Conservation (phyloP, 2,797 vertebrate species). For the Leptodactylus fallax region DNA sequence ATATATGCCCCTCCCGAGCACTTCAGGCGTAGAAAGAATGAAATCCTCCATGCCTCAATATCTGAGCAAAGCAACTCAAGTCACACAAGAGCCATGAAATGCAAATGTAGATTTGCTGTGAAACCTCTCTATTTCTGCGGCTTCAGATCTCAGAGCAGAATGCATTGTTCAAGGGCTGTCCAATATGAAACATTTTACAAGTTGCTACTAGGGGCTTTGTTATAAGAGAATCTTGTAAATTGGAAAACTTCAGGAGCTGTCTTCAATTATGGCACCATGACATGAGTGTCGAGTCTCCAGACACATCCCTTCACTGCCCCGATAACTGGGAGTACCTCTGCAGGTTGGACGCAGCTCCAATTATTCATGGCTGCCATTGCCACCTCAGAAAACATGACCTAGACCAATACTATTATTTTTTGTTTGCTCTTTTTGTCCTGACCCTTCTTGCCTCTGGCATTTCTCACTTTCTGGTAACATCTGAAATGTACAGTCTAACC, state of each 20-base stretch:
- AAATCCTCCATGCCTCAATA: background rate
- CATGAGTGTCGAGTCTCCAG: background rate
- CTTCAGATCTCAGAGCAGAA: constrained; percentile 20
- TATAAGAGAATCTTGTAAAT: constrained; percentile 10
- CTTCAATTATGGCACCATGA: constrained; percentile 3
- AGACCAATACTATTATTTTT: background rate
- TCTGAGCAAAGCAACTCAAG: background rate
- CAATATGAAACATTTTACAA: constrained; percentile 14
- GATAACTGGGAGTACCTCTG: background rate
- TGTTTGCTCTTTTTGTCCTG: background rate
- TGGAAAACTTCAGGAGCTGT: background rate
- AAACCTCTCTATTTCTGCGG: background rate
- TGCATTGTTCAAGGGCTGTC: constrained; percentile 18
- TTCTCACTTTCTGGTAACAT: background rate
- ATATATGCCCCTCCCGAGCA: background rate
- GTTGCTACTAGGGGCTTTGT: constrained; percentile 16
- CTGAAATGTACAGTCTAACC: background rate
- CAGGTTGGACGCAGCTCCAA: background rate
- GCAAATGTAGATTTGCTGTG: constrained; percentile 7
- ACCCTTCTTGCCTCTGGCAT: background rate
- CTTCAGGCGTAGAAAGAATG: background rate
- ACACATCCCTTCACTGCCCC: background rate
- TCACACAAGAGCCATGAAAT: constrained; percentile 18
- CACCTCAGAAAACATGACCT: background rate
- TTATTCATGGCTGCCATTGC: constrained; percentile 3